These are phyloP conservation scores for Drosophila hydei DNA, from an alignment of 1,140 invertebrate species.

Conservation along the genomic window DNA sequence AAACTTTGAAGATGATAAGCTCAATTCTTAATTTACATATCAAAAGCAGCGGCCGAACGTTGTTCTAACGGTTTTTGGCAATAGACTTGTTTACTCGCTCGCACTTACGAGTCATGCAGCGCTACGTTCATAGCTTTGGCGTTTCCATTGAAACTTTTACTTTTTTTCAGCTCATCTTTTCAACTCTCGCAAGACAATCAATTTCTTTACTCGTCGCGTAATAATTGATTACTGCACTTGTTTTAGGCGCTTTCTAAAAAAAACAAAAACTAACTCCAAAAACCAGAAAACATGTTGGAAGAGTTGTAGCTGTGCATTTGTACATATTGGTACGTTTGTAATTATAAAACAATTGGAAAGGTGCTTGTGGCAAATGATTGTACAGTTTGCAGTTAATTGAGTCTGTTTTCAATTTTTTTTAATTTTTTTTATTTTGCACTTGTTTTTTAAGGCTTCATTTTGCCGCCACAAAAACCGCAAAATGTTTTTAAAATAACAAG, in stretches of 20 bases:
- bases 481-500: slow-evolving; percentile 25
- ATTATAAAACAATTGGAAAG: slow-evolving; percentile 79
- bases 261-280: slow-evolving; percentile 24
- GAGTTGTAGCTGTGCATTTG: slow-evolving; percentile 6
- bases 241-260: slow-evolving; percentile 77
- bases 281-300: slow-evolving; percentile 40
- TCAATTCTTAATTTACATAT: slow-evolving; percentile 48
- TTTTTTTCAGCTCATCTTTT: slow-evolving; percentile 22
- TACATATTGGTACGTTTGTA: slow-evolving; percentile 43
- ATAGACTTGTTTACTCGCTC: slow-evolving; percentile 2
- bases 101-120: not conserved
- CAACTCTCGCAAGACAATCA: slow-evolving; percentile 23
- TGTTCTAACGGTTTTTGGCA: slow-evolving; percentile 74
- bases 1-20: slow-evolving; percentile 24
- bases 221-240: slow-evolving; percentile 78
- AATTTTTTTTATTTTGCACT: not conserved
- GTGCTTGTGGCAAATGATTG: slow-evolving; percentile 46
- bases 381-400: slow-evolving; percentile 38
- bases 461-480: slow-evolving; percentile 31
- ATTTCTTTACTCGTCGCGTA: slow-evolving; percentile 55
- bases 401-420: slow-evolving; percentile 9
- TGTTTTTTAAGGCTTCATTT: slow-evolving; percentile 34
- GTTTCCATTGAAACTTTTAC: slow-evolving; percentile 54
- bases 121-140: slow-evolving; percentile 3
- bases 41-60: slow-evolving; percentile 46